Conservation (phyloP, 1,140 invertebrate species). For the Macrocentrus cingulum region DNA sequence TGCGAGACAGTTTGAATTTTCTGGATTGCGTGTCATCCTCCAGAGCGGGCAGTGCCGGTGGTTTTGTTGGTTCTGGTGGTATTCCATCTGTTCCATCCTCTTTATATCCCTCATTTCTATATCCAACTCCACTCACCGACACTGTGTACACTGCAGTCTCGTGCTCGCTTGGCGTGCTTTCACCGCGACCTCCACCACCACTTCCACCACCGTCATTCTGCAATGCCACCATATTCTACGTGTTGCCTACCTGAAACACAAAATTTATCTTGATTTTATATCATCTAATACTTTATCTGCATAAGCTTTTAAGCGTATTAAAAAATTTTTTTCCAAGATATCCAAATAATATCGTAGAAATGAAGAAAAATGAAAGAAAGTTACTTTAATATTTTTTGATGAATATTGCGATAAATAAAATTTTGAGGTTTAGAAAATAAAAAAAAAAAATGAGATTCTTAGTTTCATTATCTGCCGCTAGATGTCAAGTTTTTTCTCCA, state of each 20-base stretch:
- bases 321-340: no score
- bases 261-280: not conserved
- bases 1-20: conserved; percentile 74
- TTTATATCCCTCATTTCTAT: conserved; percentile 71
- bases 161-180: conserved; percentile 30
- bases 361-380: no score
- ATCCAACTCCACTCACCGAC: conserved; percentile 62
- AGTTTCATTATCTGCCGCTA: no score
- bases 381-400: no score
- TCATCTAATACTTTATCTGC: not conserved
- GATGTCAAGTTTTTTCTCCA: no score
- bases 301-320: not conserved
- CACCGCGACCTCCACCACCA: conserved; percentile 30
- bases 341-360: no score
- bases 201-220: conserved; percentile 54
- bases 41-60: conserved; percentile 62
- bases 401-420: no score
- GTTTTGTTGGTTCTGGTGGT: conserved; percentile 57
- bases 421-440: no score
- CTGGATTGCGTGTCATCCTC: conserved; percentile 68
- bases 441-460: no score
- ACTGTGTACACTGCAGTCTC: conserved; percentile 58
- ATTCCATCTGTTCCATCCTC: conserved; percentile 62
- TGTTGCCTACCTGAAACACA: conserved; percentile 47
- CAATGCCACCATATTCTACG: conserved; percentile 51